Evolutionary conservation across 2,888 invertebrate genomes (phyloP).

Genomic region (Drosophila nr. perissopoda): DNA sequence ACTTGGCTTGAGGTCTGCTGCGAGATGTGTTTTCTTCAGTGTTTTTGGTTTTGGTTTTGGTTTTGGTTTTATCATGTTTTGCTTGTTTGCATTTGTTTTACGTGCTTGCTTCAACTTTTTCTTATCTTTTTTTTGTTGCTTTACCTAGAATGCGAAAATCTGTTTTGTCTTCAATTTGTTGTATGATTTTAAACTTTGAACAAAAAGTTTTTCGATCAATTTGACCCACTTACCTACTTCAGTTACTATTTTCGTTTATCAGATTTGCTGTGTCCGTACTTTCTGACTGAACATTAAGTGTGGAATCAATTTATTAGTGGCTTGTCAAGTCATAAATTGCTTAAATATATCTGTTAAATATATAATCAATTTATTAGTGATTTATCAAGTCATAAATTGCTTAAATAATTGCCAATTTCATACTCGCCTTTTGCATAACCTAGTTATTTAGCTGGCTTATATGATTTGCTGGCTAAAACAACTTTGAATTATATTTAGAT

Average conservation of each 20-base stretch:
- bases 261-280: background rate
- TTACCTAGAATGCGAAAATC: background rate
- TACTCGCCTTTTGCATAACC: background rate
- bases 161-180: background rate
- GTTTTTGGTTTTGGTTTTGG: background rate
- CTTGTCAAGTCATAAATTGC: background rate
- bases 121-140: background rate
- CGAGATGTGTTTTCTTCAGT: background rate
- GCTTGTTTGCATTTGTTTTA: background rate
- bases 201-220: background rate
- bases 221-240: background rate
- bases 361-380: too few relatives aligned
- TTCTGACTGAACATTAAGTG: background rate
- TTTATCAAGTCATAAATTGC: too few relatives aligned
- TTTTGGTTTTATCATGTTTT: slow-evolving; percentile 3
- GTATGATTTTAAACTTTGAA: background rate
- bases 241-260: background rate
- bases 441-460: background rate
- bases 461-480: background rate
- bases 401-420: background rate
- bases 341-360: background rate
- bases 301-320: background rate
- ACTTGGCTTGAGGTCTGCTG: background rate
- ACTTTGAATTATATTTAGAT: background rate
- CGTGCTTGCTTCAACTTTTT: slow-evolving; percentile 5